Conservation (phyloP, 2,113 vertebrate species). For the Cisticola juncidis region DNA sequence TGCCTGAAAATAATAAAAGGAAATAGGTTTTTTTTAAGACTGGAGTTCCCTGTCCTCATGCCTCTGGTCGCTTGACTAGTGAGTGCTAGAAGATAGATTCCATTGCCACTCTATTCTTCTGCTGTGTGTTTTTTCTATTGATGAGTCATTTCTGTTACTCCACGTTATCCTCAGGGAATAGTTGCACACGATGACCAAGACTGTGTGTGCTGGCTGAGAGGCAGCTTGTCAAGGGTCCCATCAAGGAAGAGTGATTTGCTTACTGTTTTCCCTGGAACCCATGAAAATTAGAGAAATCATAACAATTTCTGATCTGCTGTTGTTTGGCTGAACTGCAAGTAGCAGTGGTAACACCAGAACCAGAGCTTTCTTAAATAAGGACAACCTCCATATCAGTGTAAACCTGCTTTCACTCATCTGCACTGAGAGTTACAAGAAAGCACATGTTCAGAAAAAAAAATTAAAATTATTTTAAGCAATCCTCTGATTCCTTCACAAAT, state of each 20-base stretch:
- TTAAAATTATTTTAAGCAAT: neutral
- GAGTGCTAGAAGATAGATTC: neutral
- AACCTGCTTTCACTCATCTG: neutral
- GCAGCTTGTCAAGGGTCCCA: neutral
- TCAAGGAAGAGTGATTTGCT: neutral
- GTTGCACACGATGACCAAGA: neutral
- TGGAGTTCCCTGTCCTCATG: neutral
- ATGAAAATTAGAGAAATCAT: neutral
- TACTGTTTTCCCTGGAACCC: neutral
- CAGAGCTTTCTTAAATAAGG: neutral
- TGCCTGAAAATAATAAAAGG: neutral
- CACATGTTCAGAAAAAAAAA: neutral
- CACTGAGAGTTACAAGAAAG: neutral
- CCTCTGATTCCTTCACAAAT: neutral
- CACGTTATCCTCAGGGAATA: fast-evolving
- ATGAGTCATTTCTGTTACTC: neutral
- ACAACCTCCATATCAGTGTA: neutral
- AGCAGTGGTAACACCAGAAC: neutral
- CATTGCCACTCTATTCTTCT: neutral
- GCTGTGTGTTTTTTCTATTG: neutral
- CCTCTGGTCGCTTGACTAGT: neutral
- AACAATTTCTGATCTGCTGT: neutral
- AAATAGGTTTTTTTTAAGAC: neutral
- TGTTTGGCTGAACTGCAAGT: neutral
- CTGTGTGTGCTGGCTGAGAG: neutral